Base-by-base conservation (phyloP, 2,888 invertebrate species). In the Habroteleia sp. region DNA sequence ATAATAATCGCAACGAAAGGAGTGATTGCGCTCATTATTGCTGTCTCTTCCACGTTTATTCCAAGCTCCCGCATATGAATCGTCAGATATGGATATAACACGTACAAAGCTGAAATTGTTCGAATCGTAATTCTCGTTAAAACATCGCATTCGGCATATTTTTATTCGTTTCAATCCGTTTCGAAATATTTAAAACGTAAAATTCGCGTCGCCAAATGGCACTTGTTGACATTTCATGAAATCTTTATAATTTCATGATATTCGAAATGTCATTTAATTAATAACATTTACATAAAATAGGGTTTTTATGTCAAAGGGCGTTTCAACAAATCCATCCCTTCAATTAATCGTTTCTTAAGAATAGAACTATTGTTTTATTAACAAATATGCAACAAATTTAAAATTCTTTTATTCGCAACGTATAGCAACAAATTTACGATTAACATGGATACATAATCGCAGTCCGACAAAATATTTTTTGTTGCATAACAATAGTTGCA, bases 1-100 rank as follows among this genome's bases (percentile, higher is more conserved):
- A 94, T 94, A 72, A 95, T 90, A 79, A 95, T 94, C 74, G 93
- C 93, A 11, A 94, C 91, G 65, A 94, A 91, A 0, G 95, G 94
- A 44, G 93, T 94, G 23, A 94, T 92, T 0, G 94, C 93, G 0
- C 94, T 94, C 93, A 94, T 94, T 81, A 94, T 93, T 35, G 94
- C 94, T 2, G 94, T 93, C 89, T 95, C 94, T 88, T 94, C 93
- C 56, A 94, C 93, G 83, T 92, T 93, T 86, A 95, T 93, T 44
- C 95, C 95, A 80, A 95, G 88, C 85, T 94, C 93, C 63, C 94
- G 90, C 93, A 94, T 94, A 85, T 95, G 95, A 79, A 95, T 93
- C 44, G 94, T 94, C 85, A 95, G 89, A 89, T 94, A 95, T 2
- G 94, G 95, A 86, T 94, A 94, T 74, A 95, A 89, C 44, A 94